Conservation (phyloP, 2,113 vertebrate species). For the Phaethornis superciliosus region DNA sequence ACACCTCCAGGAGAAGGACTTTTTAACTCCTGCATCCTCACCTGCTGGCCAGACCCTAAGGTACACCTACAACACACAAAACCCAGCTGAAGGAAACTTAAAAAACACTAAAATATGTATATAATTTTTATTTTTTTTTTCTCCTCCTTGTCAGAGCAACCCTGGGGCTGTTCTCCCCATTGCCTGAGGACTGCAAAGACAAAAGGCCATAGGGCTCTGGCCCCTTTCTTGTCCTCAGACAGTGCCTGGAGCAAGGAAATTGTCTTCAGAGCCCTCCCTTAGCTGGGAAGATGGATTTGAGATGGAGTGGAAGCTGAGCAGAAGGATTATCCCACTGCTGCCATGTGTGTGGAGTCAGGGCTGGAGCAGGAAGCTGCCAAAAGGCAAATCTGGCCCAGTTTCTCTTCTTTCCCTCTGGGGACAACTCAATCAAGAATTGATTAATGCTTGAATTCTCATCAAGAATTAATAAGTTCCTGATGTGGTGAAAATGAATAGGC, state of each 20-base stretch:
- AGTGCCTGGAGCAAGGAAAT: not conserved
- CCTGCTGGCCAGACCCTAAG: not conserved
- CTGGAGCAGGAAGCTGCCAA: slow-evolving; percentile 28
- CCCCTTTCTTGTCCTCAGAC: not conserved
- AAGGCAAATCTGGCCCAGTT: slow-evolving; percentile 60
- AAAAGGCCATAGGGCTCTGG: not conserved
- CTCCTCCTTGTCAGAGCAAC: not conserved
- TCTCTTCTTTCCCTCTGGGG: slow-evolving; percentile 56
- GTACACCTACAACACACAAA: not conserved
- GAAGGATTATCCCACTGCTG: not conserved
- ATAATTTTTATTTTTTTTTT: too few relatives aligned
- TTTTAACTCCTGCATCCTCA: not conserved
- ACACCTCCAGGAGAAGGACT: not conserved
- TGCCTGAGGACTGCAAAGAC: not conserved
- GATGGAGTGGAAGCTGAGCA: not conserved
- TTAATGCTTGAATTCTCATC: slow-evolving; percentile 69
- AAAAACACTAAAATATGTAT: too few relatives aligned
- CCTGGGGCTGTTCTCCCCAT: not conserved
- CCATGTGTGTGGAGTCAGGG: not conserved
- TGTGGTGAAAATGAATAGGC: slow-evolving; percentile 62
- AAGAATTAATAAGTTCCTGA: slow-evolving; percentile 70
- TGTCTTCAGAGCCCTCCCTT: not conserved
- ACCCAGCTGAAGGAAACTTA: too few relatives aligned
- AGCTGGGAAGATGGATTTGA: not conserved
- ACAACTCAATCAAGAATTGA: slow-evolving; percentile 64